A percentile compares a stretch with the other conserved stretches of the same genome.
These are phyloP conservation scores for Mustelus asterias DNA, from an alignment of 2,113 vertebrate species.

Conservation along the genomic window DNA sequence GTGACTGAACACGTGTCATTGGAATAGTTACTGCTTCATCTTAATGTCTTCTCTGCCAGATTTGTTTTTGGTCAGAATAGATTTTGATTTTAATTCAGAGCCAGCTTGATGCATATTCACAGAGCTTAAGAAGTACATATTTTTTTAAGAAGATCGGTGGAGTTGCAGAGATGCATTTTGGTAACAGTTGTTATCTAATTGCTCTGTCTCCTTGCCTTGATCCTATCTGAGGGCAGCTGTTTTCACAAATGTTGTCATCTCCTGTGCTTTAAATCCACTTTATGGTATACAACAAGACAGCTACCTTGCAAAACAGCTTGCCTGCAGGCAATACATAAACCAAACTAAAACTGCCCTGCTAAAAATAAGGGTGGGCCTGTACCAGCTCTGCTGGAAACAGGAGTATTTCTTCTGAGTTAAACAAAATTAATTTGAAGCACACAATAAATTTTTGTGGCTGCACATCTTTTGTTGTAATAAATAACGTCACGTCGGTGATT, in stretches of 20 bases:
- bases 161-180: background rate
- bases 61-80: background rate
- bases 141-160: background rate
- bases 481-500: background rate
- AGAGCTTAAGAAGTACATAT: background rate
- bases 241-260: background rate
- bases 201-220: background rate
- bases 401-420: background rate
- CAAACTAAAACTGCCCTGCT: background rate
- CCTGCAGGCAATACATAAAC: background rate
- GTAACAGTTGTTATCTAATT: background rate
- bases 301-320: background rate
- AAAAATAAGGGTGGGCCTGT: background rate
- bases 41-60: background rate
- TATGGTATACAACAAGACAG: background rate
- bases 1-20: background rate
- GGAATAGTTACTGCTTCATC: background rate
- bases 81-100: background rate
- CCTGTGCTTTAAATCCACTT: background rate
- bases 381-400: background rate
- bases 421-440: background rate
- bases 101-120: background rate
- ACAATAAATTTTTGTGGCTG: background rate
- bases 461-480: background rate
- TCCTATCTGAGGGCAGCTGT: background rate